Base-by-base conservation (phyloP, 2,888 invertebrate genomes). In the Acanthosoma haemorrhoidale region DNA sequence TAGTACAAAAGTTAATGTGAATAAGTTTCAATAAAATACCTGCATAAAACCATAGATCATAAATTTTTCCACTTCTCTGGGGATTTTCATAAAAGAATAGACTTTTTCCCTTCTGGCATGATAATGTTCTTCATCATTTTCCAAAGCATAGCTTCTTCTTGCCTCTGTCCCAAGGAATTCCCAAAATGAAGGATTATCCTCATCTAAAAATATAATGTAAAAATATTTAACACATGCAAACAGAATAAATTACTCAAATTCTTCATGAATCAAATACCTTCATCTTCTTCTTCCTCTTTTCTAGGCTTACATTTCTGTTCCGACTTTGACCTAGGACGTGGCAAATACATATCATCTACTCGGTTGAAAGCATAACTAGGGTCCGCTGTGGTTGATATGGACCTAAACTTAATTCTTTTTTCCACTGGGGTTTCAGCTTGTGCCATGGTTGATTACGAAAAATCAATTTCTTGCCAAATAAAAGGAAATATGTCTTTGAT, bases 51-150 rank as follows among this genome's bases (percentile, higher is more conserved):
- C 96, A 82, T 94, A 96, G 1, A 86, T 86, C 89, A 96, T 92
- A 78, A 96, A 96, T 77, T 92, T 91, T 78, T 94, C 94, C 39
- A 94, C 84, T 81, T 97, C 94, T 76, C 89, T 84, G 2, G 99
- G 95, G 78, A 98, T 94, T 82, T 91, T 91, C 83, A 98, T 91
- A 79, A 98, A 98, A 0, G 95, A 94, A 80, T 98, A 98, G 58
- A 98, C 93, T 82, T 96, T 93, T 79, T 97, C 93, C 71, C 98
- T 84, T 74, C 96, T 87, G 2, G 96, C 96, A 25, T 93, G 91
- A 81, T 94, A 98, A 64, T 95, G 87, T 78, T 93, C 94, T 79
- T 96, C 95, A 77, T 98, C 97, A 79, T 97, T 90, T 81, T 98
- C 96, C 70, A 97, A 81, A 74, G 92, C 85, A 82, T 98, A 99